A percentile compares a stretch with the other conserved stretches of the same genome.
phyloP scores from a whole-genome alignment of 2,797 vertebrate species.

The Poecilia wingei region DNA sequence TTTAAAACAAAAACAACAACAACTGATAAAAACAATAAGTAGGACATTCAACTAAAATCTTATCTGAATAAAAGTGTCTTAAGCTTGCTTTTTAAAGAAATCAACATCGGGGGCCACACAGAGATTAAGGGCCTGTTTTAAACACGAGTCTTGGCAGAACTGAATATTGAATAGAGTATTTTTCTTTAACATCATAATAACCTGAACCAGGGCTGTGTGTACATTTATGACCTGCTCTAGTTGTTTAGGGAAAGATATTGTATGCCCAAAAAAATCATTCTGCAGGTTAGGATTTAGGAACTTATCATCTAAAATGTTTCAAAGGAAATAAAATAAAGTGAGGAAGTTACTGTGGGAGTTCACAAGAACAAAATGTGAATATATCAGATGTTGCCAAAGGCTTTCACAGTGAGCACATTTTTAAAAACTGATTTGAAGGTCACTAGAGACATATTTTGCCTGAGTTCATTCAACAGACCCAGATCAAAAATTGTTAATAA shows the following conservation, averaged over 20 bases:
- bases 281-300: neutral
- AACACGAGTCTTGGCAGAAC: neutral
- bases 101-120: neutral
- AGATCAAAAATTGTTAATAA: neutral
- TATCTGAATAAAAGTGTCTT: neutral
- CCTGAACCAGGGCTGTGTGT: neutral
- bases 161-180: neutral
- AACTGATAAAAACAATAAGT: neutral
- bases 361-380: constrained; percentile 1
- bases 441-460: neutral
- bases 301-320: neutral
- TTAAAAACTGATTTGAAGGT: neutral
- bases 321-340: neutral
- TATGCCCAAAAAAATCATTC: neutral
- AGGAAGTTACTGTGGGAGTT: neutral
- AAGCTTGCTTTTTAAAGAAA: neutral
- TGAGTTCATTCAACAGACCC: neutral
- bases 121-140: neutral
- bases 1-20: neutral
- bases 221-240: neutral
- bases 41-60: neutral
- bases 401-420: neutral
- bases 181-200: neutral
- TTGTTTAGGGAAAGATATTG: neutral
- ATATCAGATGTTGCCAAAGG: neutral